Evolutionary conservation across 2,113 vertebrate species (phyloP), one percentile per base, ranked within the genome.

Genomic region (Scalopus aquaticus): DNA sequence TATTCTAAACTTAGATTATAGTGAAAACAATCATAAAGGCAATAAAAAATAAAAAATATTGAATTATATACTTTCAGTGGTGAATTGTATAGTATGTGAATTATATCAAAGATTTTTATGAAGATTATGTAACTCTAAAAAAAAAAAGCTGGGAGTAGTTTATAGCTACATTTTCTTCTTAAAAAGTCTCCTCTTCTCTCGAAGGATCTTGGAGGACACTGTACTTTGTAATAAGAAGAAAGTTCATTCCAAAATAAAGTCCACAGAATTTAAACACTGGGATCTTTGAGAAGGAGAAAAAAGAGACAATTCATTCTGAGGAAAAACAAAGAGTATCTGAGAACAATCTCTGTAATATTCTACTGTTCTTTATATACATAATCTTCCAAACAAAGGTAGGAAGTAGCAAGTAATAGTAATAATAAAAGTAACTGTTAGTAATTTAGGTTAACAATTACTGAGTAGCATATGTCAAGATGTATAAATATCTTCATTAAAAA

Each of bases 171-270:
- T n/a, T 69, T 60, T 92, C 51, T 65, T 46, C 65, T 73, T 72
- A 51, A 87, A 72, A 84, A 44, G 30, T 39, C 65, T 90, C 12
- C 10, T 60, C 46, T 69, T 79, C 30, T 85, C 64, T 37, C 56
- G 17, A 62, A 82, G 39, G 79, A 37, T 90, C 32, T 39, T 88
- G 28, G 49, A 82, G 7, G 39, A 60, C 49, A 78, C 39, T 32
- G 6, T 26, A 70, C 79, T 69, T 85, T 76, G 49, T 74, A 88
- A 56, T 79, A 88, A 83, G 24, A 64, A 95, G 54, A 37, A 87
- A 93, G 69, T 87, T 82, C 62, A 95, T 82, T 87, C 5, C 37
- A 81, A 93, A 95, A 77, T 28, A 93, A 37, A 24, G 22, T 35
- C 70, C 32, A 74, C 16, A 82, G 13, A 56, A 56, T 64, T 82